Evolutionary conservation across 2,888 invertebrate genomes (phyloP), one percentile per base, ranked within the genome.

Genomic region (Lamellibrachia columna): DNA sequence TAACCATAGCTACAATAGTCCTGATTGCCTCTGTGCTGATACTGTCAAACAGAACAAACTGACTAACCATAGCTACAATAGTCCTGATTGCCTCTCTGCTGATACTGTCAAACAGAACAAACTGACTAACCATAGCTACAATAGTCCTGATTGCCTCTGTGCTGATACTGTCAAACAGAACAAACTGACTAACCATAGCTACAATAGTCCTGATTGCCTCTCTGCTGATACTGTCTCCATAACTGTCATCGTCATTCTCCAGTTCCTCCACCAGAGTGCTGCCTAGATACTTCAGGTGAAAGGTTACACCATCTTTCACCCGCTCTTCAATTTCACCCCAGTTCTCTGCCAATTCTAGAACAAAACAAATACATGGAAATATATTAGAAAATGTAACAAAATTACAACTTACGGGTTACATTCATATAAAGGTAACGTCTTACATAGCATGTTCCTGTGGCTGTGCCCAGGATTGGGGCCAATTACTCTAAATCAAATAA

Each of bases 201-300:
- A 98, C 97, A 94, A 98, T 98, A 90, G 98, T 98, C 96, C 98
- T 98, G 92, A 98, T 98, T 75, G 98, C 98, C 93, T 98, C 97
- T 7, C 96, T 93, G 93, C 96, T 96, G 93, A 95, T 95, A 3
- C 95, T 95, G 93, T 96, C 95, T 3, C 98, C 98, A 93, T 98
- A 98, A 55, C 98, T 98, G 94, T 97, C 97, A 53, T 98, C 98
- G 60, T 98, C 98, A 40, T 97, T 97, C 40, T 97, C 97, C 53
- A 96, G 94, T 92, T 98, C 97, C 96, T 98, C 98, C 9, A 98
- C 98, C 6, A 98, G 97, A 52, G 98, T 98, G 93, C 97, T 97
- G 28, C 98, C 98, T 92, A 98, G 97, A 96, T 98, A 98, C 96
- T 98, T 98, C 92, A 96, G 94, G 94, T 95, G 95, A 93, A 96